Conservation (phyloP, 2,113 vertebrate genomes). For the Muntiacus reevesi region DNA sequence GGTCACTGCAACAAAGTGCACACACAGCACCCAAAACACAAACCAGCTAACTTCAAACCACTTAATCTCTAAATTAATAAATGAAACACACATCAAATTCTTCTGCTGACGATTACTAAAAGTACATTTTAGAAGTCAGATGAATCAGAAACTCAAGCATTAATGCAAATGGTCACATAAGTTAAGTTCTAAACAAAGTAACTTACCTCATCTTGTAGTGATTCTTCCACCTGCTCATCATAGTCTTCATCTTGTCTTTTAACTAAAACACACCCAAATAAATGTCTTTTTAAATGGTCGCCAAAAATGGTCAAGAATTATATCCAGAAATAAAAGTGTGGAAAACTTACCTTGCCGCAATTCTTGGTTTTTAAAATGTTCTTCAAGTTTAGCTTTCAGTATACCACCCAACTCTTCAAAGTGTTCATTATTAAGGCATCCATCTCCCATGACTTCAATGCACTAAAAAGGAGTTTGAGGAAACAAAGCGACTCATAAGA, state of each 20-base stretch:
- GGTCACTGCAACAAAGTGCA: background rate
- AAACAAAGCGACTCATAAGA: background rate
- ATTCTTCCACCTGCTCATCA: conserved; percentile 97
- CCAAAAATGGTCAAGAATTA: background rate
- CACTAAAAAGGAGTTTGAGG: conserved; percentile 80
- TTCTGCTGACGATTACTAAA: background rate
- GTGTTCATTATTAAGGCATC: conserved; percentile 96
- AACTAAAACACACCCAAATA: conserved; percentile 83
- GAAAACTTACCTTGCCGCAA: conserved; percentile 89
- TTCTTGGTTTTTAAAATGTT: conserved; percentile 99
- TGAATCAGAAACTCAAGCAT: background rate
- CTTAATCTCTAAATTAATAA: background rate
- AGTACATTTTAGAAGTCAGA: background rate
- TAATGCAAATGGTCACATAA: background rate
- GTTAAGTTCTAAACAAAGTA: background rate
- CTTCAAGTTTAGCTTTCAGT: conserved; percentile 95
- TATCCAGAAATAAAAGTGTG: background rate
- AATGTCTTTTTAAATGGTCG: conserved; percentile 37
- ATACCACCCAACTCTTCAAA: conserved; percentile 97
- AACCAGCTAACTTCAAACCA: background rate
- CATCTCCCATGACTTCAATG: conserved; percentile 97
- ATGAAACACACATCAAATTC: background rate
- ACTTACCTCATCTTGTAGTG: conserved; percentile 95
- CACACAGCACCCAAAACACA: background rate
- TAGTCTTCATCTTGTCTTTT: conserved; percentile 99